Conservation (phyloP, 1,140 invertebrate species). For the Diorhabda carinulata region DNA sequence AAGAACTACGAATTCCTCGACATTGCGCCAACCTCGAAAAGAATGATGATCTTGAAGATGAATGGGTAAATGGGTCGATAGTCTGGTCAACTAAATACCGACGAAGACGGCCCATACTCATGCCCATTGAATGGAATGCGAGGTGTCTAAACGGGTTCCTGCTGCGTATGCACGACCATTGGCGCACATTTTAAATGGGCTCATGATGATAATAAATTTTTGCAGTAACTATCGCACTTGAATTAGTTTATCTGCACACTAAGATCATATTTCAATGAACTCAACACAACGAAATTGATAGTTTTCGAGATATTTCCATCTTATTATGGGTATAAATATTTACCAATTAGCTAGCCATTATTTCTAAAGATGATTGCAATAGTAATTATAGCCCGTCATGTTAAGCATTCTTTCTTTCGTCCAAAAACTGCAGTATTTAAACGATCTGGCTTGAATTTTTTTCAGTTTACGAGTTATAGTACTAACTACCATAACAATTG, state of each 20-base stretch:
- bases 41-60: constrained; percentile 3
- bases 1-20: constrained; percentile 3
- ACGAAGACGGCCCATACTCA: constrained; percentile 2
- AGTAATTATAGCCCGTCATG: no score
- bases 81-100: constrained; percentile 14
- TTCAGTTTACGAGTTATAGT: no score
- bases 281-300: no score
- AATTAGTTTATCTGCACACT: background rate
- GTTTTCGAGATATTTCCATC: no score
- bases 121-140: constrained; percentile 13
- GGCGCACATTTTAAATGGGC: constrained; percentile 5
- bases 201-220: background rate
- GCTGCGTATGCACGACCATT: background rate
- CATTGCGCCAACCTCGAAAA: constrained; percentile 3
- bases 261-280: no score
- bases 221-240: background rate
- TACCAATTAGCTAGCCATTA: no score
- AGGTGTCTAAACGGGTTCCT: constrained; percentile 12
- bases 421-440: no score
- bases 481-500: no score
- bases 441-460: no score
- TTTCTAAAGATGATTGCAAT: no score
- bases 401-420: no score
- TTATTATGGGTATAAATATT: no score
- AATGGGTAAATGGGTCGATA: constrained; percentile 12